Percentiles rank a stretch among this genome's conserved stretches.
Conservation (phyloP, 92 coral and sea anemone genomes). For the Phymanthus crucifer region DNA sequence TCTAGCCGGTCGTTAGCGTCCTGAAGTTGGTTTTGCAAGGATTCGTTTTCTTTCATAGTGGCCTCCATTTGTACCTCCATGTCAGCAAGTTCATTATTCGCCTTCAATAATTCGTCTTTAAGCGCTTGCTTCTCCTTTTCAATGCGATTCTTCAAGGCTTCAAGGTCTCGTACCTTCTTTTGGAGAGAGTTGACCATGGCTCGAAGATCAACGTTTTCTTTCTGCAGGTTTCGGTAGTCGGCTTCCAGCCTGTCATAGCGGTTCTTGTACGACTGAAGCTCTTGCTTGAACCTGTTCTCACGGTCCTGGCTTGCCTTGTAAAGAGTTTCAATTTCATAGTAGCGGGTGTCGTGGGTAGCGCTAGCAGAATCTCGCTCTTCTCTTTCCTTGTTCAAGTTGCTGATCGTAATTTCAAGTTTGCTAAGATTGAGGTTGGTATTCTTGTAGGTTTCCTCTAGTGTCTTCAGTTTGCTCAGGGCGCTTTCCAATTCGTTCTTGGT, state of each 20-base stretch:
- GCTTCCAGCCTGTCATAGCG: constrained; percentile 79
- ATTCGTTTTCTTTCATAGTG: constrained; percentile 73
- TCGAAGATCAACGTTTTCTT: constrained; percentile 81
- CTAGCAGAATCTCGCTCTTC: constrained; percentile 81
- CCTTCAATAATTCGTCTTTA: constrained; percentile 60
- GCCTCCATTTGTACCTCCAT: constrained; percentile 64
- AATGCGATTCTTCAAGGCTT: constrained; percentile 66
- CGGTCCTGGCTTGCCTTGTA: constrained; percentile 83
- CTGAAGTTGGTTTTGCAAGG: constrained; percentile 70
- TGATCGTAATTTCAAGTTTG: constrained; percentile 75
- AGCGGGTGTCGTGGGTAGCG: constrained; percentile 75
- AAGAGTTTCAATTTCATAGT: constrained; percentile 79
- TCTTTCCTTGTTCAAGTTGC: constrained; percentile 72
- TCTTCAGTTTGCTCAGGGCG: constrained; percentile 68
- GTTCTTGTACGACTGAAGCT: constrained; percentile 69
- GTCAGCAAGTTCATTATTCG: constrained; percentile 72
- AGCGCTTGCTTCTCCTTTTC: constrained; percentile 78
- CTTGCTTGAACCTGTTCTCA: constrained; percentile 79
- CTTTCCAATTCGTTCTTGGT: constrained; percentile 69
- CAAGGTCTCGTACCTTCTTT: constrained; percentile 70
- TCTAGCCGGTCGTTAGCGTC: constrained; percentile 71
- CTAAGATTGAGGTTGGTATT: constrained; percentile 61
- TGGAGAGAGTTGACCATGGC: constrained; percentile 67
- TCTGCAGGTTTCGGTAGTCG: constrained; percentile 72
- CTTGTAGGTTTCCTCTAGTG: constrained; percentile 74